Percentiles rank a stretch among this genome's conserved stretches.
phyloP scores from a whole-genome alignment of 2,888 invertebrate genomes.

The Microplitis manilae region DNA sequence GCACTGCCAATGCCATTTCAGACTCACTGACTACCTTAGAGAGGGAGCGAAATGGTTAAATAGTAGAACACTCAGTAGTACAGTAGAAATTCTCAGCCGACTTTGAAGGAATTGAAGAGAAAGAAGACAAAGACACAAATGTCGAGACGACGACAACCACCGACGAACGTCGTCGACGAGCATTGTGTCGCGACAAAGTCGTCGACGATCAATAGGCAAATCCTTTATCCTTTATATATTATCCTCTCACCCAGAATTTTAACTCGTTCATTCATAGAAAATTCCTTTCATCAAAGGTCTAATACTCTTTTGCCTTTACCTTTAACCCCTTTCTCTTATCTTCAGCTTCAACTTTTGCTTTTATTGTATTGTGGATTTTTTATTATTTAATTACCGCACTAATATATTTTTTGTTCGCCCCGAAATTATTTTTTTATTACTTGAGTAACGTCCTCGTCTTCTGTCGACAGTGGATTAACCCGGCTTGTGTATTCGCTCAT shows the following conservation, averaged over 20 bases:
- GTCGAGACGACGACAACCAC: constrained; percentile 20
- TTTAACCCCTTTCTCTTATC: neutral
- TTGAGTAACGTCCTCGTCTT: neutral
- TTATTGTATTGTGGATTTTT: neutral
- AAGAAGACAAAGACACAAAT: constrained; percentile 19
- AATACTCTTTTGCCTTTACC: neutral
- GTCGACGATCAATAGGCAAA: constrained; percentile 24
- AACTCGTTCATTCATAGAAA: neutral
- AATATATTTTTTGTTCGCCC: neutral
- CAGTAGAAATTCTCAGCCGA: constrained; percentile 1
- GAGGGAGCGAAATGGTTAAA: constrained; percentile 13
- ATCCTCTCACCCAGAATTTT: neutral
- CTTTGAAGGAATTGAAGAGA: constrained; percentile 18
- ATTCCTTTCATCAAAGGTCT: neutral
- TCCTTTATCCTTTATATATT: constrained; percentile 13
- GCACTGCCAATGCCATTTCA: neutral
- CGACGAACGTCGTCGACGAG: neutral
- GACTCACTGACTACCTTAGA: neutral
- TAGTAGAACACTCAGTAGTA: neutral
- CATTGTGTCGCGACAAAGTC: constrained; percentile 30
- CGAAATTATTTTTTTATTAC: neutral
- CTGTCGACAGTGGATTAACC: constrained; percentile 2
- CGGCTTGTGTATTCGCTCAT: constrained; percentile 4
- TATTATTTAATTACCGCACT: neutral
- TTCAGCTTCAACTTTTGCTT: neutral